Base-by-base conservation (phyloP, 2,113 vertebrate genomes). In the Macrotus californicus region DNA sequence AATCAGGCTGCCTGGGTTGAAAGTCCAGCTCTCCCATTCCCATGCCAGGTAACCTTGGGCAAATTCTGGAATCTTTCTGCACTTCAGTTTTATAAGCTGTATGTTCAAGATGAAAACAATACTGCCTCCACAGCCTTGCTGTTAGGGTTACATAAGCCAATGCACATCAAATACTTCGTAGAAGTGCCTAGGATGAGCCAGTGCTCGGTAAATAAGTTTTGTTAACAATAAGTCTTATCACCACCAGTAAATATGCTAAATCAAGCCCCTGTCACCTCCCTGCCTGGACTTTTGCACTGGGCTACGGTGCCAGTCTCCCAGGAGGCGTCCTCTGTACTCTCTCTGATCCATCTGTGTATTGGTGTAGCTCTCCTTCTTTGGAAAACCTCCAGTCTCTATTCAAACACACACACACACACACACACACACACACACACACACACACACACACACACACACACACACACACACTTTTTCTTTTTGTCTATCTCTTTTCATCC, bases 51-150 rank as follows among this genome's bases (percentile, higher is more conserved):
- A 13, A 29, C 48, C 34, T 22, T 19, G 19, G n/a, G 29, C 2
- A 26, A 70, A 9, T 46, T 88, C 52, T 50, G 9, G 39, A 83
- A 39, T 15, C 41, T 67, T 36, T 66, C 43, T 54, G 1, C 88
- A 73, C 89, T 92, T 96, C 29, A 76, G 59, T 91, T 95, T 95
- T 10, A 59, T 19, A 0, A 93, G 61, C 31, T 46, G 10, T 72
- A 11, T 3, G 5, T 50, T 61, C 7, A 70, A 14, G 67, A 48
- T 46, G 43, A 83, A 89, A 86, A 50, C 39, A 56, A 36, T 43
- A 69, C 52, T 56, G 41, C 43, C 3, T 64, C 31, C 61, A 31
- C 34, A 31, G 56, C 8, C 12, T 52, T 61, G 24, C 46, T 36
- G 15, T 77, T 64, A 91, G 61, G 43, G 7, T 77, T 91, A 73